phyloP scores from a whole-genome alignment of 64 coral and sea anemone genomes.

The Astreopora myriophthalma region DNA sequence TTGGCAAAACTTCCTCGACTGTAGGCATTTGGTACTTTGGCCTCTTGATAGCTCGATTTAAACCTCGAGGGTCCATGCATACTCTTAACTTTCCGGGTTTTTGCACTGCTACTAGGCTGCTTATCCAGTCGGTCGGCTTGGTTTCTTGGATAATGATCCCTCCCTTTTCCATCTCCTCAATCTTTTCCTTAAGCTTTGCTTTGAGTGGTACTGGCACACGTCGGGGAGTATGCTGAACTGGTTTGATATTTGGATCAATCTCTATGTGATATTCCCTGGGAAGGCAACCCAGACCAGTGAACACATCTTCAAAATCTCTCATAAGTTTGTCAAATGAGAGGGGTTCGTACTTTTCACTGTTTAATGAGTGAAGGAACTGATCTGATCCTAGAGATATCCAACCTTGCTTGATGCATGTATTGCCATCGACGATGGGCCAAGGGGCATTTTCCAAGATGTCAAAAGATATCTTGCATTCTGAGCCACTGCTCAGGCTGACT shows the following conservation, averaged over 20 bases:
- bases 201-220: no score
- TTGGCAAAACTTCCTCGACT: constrained; percentile 2
- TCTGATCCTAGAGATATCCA: background rate
- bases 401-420: background rate
- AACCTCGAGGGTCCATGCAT: background rate
- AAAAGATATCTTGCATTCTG: background rate
- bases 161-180: no score
- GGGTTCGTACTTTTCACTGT: background rate
- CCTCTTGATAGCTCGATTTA: background rate
- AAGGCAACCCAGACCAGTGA: no score
- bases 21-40: background rate
- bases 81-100: background rate
- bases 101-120: background rate
- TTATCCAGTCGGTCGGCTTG: background rate
- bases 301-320: background rate
- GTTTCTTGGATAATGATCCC: no score
- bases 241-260: no score
- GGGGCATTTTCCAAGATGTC: background rate
- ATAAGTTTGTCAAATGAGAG: background rate
- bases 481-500: background rate
- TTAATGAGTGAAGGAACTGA: background rate
- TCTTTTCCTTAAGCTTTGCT: no score
- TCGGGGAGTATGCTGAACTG: no score
- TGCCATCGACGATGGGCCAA: background rate
- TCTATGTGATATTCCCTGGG: no score